Conservation (phyloP, 1,140 invertebrate species). For the Idris sp. region DNA sequence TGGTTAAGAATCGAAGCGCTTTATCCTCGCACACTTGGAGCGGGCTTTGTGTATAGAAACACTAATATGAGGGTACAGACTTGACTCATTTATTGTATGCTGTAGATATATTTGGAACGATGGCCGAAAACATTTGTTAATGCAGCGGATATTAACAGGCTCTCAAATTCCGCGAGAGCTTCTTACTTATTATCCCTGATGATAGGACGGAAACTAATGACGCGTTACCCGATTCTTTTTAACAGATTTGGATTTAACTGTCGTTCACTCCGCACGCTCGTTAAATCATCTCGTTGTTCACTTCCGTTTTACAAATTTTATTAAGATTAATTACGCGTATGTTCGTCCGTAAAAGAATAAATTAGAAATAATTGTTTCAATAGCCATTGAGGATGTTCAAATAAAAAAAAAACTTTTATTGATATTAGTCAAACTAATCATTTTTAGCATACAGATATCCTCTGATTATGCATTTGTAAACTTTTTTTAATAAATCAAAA, state of each 20-base stretch:
- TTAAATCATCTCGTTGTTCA: constrained; percentile 27
- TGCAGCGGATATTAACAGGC: constrained; percentile 54
- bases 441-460: no score
- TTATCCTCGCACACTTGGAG: constrained; percentile 58
- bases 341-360: no score
- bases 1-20: constrained; percentile 59
- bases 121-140: constrained; percentile 61
- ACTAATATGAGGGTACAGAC: constrained; percentile 40
- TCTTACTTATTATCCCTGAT: constrained; percentile 26
- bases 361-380: no score
- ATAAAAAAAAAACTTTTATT: no score
- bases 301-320: constrained; percentile 51
- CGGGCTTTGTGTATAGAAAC: constrained; percentile 58
- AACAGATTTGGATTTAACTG: constrained; percentile 29
- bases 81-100: constrained; percentile 50
- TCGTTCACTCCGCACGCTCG: constrained; percentile 27
- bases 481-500: no score
- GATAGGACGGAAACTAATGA: constrained; percentile 56
- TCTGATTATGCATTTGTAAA: no score
- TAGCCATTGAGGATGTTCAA: no score
- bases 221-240: constrained; percentile 32
- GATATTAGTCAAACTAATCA: no score
- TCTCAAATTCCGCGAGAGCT: constrained; percentile 58
- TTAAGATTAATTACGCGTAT: constrained; percentile 37
- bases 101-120: constrained; percentile 61